Conservation (phyloP, 2,888 invertebrate species). For the Melanophora roralis region DNA sequence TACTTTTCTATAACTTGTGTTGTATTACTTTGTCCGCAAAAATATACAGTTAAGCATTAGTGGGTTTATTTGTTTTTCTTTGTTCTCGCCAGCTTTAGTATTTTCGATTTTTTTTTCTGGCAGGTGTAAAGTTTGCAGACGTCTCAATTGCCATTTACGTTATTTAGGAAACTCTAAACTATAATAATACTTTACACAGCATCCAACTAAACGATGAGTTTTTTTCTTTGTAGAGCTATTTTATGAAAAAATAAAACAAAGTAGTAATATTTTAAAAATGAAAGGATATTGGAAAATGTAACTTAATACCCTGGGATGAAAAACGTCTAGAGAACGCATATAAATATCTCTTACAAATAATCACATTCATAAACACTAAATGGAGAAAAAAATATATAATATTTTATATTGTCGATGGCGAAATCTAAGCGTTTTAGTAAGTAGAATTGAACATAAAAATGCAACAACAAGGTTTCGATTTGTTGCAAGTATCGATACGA, state of each 20-base stretch:
- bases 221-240: not conserved
- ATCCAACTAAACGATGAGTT: not conserved
- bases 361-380: slow-evolving; percentile 62
- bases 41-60: slow-evolving; percentile 14
- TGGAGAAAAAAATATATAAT: slow-evolving; percentile 46
- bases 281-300: slow-evolving; percentile 50
- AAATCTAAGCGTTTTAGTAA: too few species aligned
- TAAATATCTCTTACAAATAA: slow-evolving; percentile 62
- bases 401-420: slow-evolving; percentile 13
- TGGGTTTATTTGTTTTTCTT: slow-evolving; percentile 30
- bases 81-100: not conserved
- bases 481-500: slow-evolving; percentile 18
- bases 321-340: slow-evolving; percentile 57
- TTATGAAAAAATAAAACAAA: slow-evolving; percentile 10
- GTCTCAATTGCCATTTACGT: slow-evolving; percentile 67
- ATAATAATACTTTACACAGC: slow-evolving; percentile 21
- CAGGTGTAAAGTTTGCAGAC: slow-evolving; percentile 68
- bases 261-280: slow-evolving; percentile 30
- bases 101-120: slow-evolving; percentile 41
- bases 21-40: slow-evolving; percentile 16
- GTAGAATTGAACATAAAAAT: slow-evolving; percentile 32
- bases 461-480: slow-evolving; percentile 34
- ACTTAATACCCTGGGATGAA: slow-evolving; percentile 52
- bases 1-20: not conserved
- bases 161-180: slow-evolving; percentile 63